Evolutionary conservation across 2,113 vertebrate species (phyloP), one percentile per base, ranked within the genome.

Genomic region (Bothrops jararaca): DNA sequence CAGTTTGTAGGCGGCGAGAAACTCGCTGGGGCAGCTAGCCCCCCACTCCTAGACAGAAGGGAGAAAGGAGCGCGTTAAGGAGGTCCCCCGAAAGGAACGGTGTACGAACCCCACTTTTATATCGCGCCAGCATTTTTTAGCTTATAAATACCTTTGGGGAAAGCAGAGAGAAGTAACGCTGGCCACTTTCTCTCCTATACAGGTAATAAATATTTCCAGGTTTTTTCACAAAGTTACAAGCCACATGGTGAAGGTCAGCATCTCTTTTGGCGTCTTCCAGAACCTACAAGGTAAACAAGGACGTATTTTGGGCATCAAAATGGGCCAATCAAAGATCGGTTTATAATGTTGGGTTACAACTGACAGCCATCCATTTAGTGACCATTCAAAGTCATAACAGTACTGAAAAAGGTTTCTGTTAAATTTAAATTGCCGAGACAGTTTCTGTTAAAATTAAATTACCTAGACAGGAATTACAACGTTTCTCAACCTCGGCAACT

Each of bases 211-310:
- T 94, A 94, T 96, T 99, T 92, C 99, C 99, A 29, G 99, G 98
- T 93, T 98, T 99, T 95, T 99, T 99, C 93, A 99, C 98, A 0
- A 99, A 97, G 95, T 99, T 99, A 94, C 99, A 99, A 91, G 99
- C 98, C 45, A 98, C 98, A 0, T 98, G 99, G 96, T 99, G 98
- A 90, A 99, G 97, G 69, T 99, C 98, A 1, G 98, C 98, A 50
- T 99, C 99, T 97, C 98, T 98, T 95, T 96, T 99, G 15, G 99
- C 98, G 2, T 99, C 98, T 94, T 99, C 99, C 93, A 99, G 97
- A n/a, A 99, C 98, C 99, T 99, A 34, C 18, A 60, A 34, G 26
- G 53, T 80, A 39, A 7, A 86, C 48, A 53, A 50, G 69, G 57
- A 54, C 93, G 2, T 7, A 8, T 48, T 50, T 24, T 4, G 13